phyloP scores from a whole-genome alignment of 2,888 invertebrate genomes.

The Nipponacmea schrenckii region DNA sequence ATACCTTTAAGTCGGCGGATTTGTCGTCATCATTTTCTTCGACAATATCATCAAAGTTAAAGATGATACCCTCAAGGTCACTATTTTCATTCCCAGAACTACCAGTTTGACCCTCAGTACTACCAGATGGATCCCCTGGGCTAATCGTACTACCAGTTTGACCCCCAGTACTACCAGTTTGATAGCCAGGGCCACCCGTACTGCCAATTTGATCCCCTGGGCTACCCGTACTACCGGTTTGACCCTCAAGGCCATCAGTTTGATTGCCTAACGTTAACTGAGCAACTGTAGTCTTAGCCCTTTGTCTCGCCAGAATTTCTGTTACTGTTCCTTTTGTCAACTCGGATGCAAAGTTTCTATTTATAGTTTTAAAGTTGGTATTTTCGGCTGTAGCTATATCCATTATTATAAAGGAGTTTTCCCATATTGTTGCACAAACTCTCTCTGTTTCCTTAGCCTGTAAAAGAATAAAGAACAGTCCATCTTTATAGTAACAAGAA shows the following conservation, averaged over 20 bases:
- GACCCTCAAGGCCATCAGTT: too few relatives aligned
- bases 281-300: neutral
- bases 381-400: neutral
- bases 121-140: too few relatives aligned
- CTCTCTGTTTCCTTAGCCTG: neutral
- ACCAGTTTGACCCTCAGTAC: too few relatives aligned
- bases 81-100: too few relatives aligned
- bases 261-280: too few relatives aligned
- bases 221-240: too few relatives aligned
- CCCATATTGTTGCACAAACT: neutral
- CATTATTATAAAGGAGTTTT: neutral
- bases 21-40: neutral
- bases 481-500: too few relatives aligned
- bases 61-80: neutral
- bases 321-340: neutral
- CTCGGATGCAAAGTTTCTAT: neutral
- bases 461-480: neutral
- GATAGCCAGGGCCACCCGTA: too few relatives aligned
- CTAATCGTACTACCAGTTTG: too few relatives aligned
- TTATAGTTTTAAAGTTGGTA: neutral
- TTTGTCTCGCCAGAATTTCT: neutral
- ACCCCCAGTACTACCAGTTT: too few relatives aligned
- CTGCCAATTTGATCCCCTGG: too few relatives aligned
- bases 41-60: neutral
- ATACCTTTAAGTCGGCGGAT: neutral